Conservation (phyloP, 2,888 invertebrate genomes). For the Trachelus stipa region DNA sequence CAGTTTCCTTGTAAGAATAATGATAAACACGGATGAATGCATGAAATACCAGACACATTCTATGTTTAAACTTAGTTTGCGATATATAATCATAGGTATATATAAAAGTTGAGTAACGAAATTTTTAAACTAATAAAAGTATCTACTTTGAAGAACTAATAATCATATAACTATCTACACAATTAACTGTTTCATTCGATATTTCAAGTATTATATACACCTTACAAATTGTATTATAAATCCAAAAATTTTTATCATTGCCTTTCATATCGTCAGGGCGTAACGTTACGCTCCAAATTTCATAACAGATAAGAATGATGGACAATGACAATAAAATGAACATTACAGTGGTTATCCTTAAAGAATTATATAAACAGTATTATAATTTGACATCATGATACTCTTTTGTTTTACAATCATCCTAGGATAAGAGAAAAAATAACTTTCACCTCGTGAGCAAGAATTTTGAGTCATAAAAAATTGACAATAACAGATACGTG, state of each 20-base stretch:
- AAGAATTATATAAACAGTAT: no score
- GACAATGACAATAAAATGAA: no score
- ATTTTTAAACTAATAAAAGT: conserved; percentile 35
- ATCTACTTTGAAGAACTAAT: conserved; percentile 31
- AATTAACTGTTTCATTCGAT: conserved; percentile 19
- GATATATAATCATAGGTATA: conserved; percentile 10
- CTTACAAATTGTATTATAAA: conserved; percentile 26
- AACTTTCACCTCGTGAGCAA: no score
- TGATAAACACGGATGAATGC: conserved; percentile 39
- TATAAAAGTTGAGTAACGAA: conserved; percentile 26
- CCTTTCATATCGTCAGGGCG: no score
- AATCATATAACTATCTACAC: conserved; percentile 43
- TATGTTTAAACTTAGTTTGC: conserved; percentile 18
- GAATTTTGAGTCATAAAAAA: conserved; percentile 27
- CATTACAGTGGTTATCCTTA: no score
- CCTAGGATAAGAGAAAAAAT: no score
- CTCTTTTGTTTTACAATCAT: no score
- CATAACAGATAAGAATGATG: no score
- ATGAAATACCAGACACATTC: conserved; percentile 27
- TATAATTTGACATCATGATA: no score
- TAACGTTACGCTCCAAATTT: no score
- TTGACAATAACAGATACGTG: conserved; percentile 36
- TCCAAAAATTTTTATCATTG: not conserved
- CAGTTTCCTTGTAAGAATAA: conserved; percentile 34
- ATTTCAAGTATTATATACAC: conserved; percentile 33